Percentiles rank a stretch among this genome's conserved stretches.
Evolutionary conservation across 2,797 vertebrate genomes (phyloP).

Genomic region (Thamnophis elegans): DNA sequence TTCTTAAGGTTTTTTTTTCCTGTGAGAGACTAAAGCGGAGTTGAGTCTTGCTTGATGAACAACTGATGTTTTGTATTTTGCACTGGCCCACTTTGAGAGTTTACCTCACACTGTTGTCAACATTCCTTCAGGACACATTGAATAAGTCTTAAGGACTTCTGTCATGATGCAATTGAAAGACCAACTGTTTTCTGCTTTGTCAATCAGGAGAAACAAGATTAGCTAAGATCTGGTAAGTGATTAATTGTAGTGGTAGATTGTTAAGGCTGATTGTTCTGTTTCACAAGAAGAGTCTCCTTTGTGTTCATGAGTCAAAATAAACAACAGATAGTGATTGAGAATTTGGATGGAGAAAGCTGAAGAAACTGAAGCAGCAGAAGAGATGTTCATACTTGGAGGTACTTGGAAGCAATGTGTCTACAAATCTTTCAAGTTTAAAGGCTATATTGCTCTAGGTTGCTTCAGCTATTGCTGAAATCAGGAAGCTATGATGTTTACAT

Average conservation of each 20-base stretch:
- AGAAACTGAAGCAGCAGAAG: slow-evolving; percentile 17
- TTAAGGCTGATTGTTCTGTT: background rate
- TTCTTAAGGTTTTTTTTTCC: background rate
- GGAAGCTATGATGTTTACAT: background rate
- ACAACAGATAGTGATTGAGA: background rate
- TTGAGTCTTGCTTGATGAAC: background rate
- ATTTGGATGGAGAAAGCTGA: background rate
- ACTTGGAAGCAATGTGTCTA: background rate
- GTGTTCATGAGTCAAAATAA: slow-evolving; percentile 1
- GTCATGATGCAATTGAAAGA: slow-evolving; percentile 21
- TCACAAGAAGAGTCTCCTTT: background rate
- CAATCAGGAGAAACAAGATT: background rate
- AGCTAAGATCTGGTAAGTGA: background rate
- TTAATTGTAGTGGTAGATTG: background rate
- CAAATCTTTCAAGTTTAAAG: background rate
- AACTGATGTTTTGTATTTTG: slow-evolving; percentile 1
- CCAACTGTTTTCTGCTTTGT: slow-evolving; percentile 20
- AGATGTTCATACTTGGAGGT: slow-evolving; percentile 1
- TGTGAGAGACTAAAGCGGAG: background rate
- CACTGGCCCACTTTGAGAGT: slow-evolving; percentile 22
- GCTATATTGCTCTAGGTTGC: background rate
- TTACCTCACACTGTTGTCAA: slow-evolving; percentile 5
- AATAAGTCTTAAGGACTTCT: background rate
- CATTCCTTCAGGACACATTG: background rate
- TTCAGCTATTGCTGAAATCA: background rate